phyloP scores from a whole-genome alignment of 2,113 vertebrate species.

The Aphelocoma coerulescens region DNA sequence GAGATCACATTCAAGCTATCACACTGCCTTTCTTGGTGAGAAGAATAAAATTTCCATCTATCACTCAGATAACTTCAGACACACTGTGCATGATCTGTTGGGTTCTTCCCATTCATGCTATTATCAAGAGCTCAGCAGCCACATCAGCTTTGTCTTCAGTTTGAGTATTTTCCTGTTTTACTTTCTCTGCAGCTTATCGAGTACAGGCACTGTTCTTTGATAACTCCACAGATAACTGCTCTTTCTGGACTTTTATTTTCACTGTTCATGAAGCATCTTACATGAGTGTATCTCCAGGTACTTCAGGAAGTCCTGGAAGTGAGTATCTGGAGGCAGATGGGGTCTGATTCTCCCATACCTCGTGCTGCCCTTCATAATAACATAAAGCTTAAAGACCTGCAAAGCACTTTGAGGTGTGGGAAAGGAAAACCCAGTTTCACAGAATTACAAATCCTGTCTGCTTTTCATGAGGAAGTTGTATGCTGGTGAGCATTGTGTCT shows the following conservation, averaged over 20 bases:
- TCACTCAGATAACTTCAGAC: not conserved
- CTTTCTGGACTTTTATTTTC: not conserved
- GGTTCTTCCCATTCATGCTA: not conserved
- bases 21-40: not conserved
- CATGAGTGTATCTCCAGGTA: not conserved
- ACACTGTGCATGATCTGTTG: not conserved
- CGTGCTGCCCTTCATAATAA: not conserved
- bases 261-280: not conserved
- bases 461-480: not conserved
- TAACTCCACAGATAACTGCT: not conserved
- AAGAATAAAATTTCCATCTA: not conserved
- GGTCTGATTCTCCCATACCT: not conserved
- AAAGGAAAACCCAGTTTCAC: not conserved
- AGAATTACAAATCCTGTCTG: not conserved
- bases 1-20: not conserved
- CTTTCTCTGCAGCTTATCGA: not conserved
- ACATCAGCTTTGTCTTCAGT: not conserved
- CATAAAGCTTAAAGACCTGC: not conserved
- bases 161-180: conserved; percentile 1
- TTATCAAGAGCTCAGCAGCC: not conserved
- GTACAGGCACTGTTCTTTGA: not conserved
- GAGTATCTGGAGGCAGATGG: not conserved
- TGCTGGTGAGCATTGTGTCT: not conserved
- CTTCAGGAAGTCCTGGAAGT: not conserved
- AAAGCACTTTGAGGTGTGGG: not conserved